Conservation (phyloP, 2,888 invertebrate genomes). For the Masnerella sp. region DNA sequence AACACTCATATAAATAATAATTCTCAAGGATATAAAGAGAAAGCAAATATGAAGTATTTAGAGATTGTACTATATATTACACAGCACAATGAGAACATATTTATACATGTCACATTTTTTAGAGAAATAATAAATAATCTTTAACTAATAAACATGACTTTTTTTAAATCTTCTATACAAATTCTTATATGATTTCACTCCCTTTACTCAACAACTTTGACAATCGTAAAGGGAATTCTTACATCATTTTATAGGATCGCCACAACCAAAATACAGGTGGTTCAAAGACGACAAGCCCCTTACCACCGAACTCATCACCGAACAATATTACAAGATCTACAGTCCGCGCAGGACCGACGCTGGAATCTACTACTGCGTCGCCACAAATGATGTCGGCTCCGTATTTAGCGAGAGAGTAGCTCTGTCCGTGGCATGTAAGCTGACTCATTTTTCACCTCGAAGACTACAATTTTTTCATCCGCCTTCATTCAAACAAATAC, state of each 20-base stretch:
- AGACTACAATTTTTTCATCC: constrained; percentile 18
- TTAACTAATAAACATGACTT: too few species aligned
- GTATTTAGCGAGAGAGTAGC: constrained; percentile 94
- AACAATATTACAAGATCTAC: constrained; percentile 88
- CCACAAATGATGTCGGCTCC: constrained; percentile 93
- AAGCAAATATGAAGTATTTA: too few species aligned
- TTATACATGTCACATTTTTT: too few species aligned
- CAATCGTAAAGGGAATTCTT: not conserved
- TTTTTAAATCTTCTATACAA: too few species aligned
- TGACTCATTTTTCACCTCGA: constrained; percentile 34
- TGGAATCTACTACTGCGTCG: constrained; percentile 95
- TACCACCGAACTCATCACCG: constrained; percentile 87
- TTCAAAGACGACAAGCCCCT: constrained; percentile 90
- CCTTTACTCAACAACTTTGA: too few species aligned
- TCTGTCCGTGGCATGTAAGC: constrained; percentile 95
- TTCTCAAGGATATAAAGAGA: too few species aligned
- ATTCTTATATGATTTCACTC: too few species aligned
- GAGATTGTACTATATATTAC: too few species aligned
- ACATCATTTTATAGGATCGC: constrained; percentile 85
- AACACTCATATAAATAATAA: too few species aligned
- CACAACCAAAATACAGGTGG: constrained; percentile 96
- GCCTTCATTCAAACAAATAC: constrained; percentile 20
- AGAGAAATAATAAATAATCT: too few species aligned
- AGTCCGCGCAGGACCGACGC: constrained; percentile 90
- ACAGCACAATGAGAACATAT: too few species aligned